Conservation (phyloP, 1,140 invertebrate species). For the Chironomus tepperi region DNA sequence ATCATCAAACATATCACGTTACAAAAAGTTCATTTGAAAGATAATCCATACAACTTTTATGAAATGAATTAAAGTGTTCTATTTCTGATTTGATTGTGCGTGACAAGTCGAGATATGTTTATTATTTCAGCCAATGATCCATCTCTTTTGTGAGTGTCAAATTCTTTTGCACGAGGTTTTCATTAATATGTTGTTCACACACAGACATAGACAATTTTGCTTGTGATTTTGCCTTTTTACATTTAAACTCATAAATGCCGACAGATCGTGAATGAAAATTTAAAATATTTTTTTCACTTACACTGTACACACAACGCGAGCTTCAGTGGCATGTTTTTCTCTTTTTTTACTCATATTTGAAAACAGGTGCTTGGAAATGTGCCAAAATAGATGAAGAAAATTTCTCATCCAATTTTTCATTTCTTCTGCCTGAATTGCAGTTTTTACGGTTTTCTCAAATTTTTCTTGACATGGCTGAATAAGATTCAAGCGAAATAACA, state of each 20-base stretch:
- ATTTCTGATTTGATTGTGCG: no score
- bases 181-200: no score
- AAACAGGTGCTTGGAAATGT: slow-evolving; percentile 18
- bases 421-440: not conserved
- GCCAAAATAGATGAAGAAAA: not conserved
- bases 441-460: not conserved
- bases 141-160: no score
- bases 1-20: no score
- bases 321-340: not conserved
- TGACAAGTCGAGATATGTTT: no score
- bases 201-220: not conserved
- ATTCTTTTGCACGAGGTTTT: no score
- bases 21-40: no score
- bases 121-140: no score
- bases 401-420: not conserved
- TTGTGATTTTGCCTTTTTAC: not conserved
- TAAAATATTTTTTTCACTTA: not conserved
- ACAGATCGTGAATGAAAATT: not conserved
- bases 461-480: not conserved
- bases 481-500: no score
- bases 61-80: no score
- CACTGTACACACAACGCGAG: not conserved
- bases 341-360: not conserved
- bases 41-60: no score
- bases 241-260: no score